Conservation (phyloP, 2,113 vertebrate species). For the Condylura cristata region DNA sequence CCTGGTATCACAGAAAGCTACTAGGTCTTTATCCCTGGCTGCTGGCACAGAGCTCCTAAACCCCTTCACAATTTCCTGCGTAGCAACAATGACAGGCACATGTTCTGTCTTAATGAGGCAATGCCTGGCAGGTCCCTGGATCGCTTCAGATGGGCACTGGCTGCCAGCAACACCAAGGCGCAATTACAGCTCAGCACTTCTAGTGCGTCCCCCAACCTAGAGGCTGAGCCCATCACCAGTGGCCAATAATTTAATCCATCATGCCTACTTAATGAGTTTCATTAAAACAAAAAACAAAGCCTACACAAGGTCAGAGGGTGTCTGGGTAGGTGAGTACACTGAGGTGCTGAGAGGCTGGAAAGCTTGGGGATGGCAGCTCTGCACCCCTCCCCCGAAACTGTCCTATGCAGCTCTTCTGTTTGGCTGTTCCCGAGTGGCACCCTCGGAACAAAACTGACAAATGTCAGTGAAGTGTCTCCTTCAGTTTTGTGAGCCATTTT, state of each 20-base stretch:
- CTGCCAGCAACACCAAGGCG: not conserved
- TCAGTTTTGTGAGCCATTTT: too few species aligned
- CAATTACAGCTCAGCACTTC: not conserved
- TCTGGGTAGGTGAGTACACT: not conserved
- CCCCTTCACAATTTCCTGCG: not conserved
- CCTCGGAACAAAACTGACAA: not conserved
- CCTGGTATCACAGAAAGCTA: not conserved
- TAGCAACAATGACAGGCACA: not conserved
- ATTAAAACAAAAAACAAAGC: not conserved
- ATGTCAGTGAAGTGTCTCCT: too few species aligned
- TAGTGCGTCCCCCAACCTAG: not conserved
- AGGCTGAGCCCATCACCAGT: not conserved
- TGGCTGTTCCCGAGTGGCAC: not conserved
- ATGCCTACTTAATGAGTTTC: not conserved
- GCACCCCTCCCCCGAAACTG: accelerated
- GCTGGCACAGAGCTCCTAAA: not conserved
- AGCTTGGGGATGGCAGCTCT: not conserved
- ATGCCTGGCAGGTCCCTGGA: not conserved
- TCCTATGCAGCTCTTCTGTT: not conserved
- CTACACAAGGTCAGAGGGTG: not conserved
- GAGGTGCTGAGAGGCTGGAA: not conserved
- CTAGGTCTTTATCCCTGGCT: not conserved
- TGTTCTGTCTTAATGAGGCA: not conserved
- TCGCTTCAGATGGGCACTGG: not conserved
- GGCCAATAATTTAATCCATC: not conserved